Base-by-base conservation (phyloP, 2,113 vertebrate species). In the Chrysemys picta region DNA sequence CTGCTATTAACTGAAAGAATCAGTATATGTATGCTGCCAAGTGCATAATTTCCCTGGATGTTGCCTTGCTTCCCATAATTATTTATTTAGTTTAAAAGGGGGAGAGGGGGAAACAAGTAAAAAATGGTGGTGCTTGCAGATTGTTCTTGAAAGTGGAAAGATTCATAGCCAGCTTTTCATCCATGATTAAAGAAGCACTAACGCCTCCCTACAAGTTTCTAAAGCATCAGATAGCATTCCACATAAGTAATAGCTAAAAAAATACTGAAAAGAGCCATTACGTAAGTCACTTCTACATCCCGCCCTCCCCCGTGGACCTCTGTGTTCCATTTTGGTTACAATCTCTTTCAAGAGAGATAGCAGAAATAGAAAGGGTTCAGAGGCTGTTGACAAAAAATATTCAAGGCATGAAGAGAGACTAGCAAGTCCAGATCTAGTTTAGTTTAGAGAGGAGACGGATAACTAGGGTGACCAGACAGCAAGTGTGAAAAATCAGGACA, bases 281-380 rank as follows among this genome's bases (percentile, higher is more conserved):
- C 10, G 21, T 8, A n/a, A 91, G 8, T 89, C n/a, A 12, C 17
- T 2, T 6, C 59, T 52, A 84, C 62, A 19, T n/a, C 49, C 29
- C 0, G 1, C 2, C 3, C 0, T 52, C 35, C 0, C 1, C 3
- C 3, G 0, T n/a, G 1, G 4, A 62, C 7, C 38, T 22, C 65
- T 72, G n/a, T n/a, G 65, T 14, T 69, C 65, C 45, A 10, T 81
- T 81, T 29, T 78, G 54, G 57, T 85, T 54, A 79, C 54, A 19
- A 35, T 86, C 80, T 82, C 13, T 80, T 83, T 65, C 50, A 87
- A 91, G 50, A 14, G 82, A 92, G 80, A 93, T 3, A n/a, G 29
- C 5, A 24, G 25, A 3, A 80, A 79, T 79, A 85, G 8, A n/a
- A 87, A 47, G 59, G 83, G 6, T 84, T 87, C 81, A 62, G 84